phyloP scores from a whole-genome alignment of 2,888 invertebrate species.

The Sericinus montela region DNA sequence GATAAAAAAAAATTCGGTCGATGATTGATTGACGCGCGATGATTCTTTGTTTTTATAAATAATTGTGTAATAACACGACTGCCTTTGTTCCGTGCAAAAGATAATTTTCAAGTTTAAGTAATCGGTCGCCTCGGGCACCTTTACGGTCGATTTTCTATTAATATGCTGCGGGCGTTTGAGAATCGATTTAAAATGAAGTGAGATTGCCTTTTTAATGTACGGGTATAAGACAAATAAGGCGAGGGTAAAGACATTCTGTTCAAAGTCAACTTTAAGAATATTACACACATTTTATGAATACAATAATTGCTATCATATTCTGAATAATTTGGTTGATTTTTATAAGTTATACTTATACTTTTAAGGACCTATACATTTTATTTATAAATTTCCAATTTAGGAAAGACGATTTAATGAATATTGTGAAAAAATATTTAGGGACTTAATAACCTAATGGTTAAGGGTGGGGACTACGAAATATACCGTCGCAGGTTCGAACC shows the following conservation, averaged over 20 bases:
- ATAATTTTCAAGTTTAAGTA: conserved; percentile 4
- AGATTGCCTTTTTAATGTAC: not conserved
- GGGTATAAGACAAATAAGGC: not conserved
- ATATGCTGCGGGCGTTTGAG: not conserved
- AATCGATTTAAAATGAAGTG: not conserved
- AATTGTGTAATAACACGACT: conserved; percentile 15
- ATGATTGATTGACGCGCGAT: conserved; percentile 17
- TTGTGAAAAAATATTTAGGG: too few relatives aligned
- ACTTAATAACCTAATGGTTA: too few relatives aligned
- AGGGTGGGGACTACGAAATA: too few relatives aligned
- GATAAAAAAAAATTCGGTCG: conserved; percentile 6
- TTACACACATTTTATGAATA: too few relatives aligned
- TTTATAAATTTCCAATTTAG: too few relatives aligned
- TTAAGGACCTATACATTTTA: too few relatives aligned
- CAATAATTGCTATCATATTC: too few relatives aligned
- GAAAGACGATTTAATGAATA: too few relatives aligned
- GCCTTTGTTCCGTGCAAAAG: not conserved
- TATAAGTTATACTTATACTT: too few relatives aligned
- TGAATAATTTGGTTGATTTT: too few relatives aligned
- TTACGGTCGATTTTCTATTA: conserved; percentile 3
- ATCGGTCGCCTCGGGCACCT: not conserved
- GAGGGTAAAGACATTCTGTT: not conserved
- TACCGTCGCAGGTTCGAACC: too few relatives aligned
- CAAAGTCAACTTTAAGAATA: too few relatives aligned
- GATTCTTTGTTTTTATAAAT: conserved; percentile 13